Evolutionary conservation across 1,140 invertebrate species (phyloP), one percentile per base, ranked within the genome.

Genomic region (Anastatus disparis): DNA sequence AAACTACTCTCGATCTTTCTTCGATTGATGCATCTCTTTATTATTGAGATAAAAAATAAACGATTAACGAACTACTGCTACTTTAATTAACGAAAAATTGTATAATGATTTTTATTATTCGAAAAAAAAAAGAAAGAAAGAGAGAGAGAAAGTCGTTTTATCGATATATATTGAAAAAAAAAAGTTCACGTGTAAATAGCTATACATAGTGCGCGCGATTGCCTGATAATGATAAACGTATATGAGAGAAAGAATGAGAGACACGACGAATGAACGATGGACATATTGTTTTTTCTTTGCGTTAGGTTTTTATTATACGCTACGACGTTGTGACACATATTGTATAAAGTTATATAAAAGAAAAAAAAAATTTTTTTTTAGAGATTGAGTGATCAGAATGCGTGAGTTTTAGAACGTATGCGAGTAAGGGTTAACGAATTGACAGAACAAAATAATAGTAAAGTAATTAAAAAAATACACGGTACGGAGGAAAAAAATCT

Each of bases 151-250:
- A 61, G 35, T 50, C 53, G 56, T 61, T 50, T 40, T 35, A 8
- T 40, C 52, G 53, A 62, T 55, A 53, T 26, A 46, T 26, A 62
- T 53, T 24, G 65, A n/a, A n/a, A n/a, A n/a, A n/a, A n/a, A n/a
- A n/a, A n/a, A n/a, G n/a, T n/a, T n/a, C 24, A 81, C 79, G 78
- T 86, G 83, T 86, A 86, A 76, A 86, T 85, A 84, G 66, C 72
- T 86, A 84, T 86, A 84, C 77, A 85, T 84, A 85, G 73, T 76
- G 77, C 74, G 78, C 64, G 70, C 50, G 71, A 46, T 38, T 70
- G 50, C 27, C 44, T 64, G 69, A 40, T 29, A 48, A 61, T n/a
- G 31, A 9, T n/a, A n/a, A n/a, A n/a, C n/a, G 56, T 31, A 69
- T 67, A 64, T 59, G 68, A 58, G 44, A 40, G 52, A 17, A 26